A percentile compares a stretch with the other conserved stretches of the same genome.
Conservation (phyloP, 1,140 invertebrate species). For the Maconellicoccus hirsutus region DNA sequence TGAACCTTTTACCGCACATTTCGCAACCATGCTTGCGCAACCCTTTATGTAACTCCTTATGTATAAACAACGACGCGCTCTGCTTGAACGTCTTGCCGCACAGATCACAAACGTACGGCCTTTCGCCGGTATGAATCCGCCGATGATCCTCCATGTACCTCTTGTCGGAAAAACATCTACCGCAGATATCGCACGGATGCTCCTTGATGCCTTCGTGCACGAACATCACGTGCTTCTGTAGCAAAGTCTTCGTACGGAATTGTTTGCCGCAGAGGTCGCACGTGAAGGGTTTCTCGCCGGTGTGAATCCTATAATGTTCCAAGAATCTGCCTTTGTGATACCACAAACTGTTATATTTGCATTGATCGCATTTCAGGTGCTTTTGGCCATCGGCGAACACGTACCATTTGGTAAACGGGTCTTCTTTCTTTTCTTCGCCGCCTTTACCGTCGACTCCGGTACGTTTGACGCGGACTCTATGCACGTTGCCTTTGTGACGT, state of each 20-base stretch:
- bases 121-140: constrained; percentile 31
- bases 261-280: constrained; percentile 62
- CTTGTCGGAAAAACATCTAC: constrained; percentile 40
- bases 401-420: constrained; percentile 6
- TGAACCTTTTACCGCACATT: constrained; percentile 43
- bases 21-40: constrained; percentile 34
- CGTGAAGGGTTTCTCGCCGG: constrained; percentile 52
- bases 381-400: constrained; percentile 29
- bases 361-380: constrained; percentile 27
- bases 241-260: constrained; percentile 49
- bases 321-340: constrained; percentile 25
- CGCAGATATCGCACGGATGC: constrained; percentile 43
- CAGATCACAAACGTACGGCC: constrained; percentile 29
- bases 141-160: constrained; percentile 37
- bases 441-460: not conserved
- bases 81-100: constrained; percentile 29
- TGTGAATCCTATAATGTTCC: constrained; percentile 33
- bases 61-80: constrained; percentile 26
- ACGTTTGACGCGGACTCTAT: not conserved
- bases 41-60: constrained; percentile 30
- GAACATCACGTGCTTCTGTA: constrained; percentile 47
- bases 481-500: not conserved
- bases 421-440: not conserved
- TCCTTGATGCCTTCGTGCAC: constrained; percentile 50
- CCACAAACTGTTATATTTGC: constrained; percentile 26